phyloP scores from a whole-genome alignment of 2,113 vertebrate species.

The Panthera tigris region DNA sequence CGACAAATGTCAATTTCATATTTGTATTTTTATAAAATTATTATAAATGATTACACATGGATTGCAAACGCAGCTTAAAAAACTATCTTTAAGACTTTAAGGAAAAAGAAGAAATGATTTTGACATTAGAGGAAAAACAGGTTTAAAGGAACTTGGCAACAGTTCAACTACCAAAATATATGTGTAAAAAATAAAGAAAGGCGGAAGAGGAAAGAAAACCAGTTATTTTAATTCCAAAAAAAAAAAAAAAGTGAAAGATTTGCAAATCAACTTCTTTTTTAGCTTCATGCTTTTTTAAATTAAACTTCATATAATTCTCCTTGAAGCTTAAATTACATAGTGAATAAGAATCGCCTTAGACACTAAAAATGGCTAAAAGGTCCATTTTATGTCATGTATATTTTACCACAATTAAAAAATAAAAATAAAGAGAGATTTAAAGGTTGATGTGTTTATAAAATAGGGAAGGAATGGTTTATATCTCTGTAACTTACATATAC shows the following conservation, averaged over 20 bases:
- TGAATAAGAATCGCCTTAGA: conserved; percentile 34
- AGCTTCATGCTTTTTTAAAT: conserved; percentile 40
- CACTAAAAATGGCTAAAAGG: not conserved
- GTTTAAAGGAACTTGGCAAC: conserved; percentile 46
- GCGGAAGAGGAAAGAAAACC: not conserved
- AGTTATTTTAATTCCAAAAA: conserved; percentile 36
- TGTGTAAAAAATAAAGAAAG: not conserved
- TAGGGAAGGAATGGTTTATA: not conserved
- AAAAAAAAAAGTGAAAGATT: conserved; percentile 18
- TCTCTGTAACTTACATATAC: not conserved
- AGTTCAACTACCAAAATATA: conserved; percentile 18
- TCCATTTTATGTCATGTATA: not conserved
- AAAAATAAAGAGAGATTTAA: not conserved
- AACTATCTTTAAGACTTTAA: conserved; percentile 25
- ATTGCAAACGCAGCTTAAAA: conserved; percentile 9
- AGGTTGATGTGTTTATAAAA: conserved; percentile 20
- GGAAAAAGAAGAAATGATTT: not conserved
- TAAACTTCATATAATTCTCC: not conserved
- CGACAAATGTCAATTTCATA: not conserved
- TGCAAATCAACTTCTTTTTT: not conserved
- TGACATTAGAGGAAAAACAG: not conserved
- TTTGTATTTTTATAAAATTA: not conserved
- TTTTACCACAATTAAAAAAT: conserved; percentile 25
- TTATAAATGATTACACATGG: not conserved
- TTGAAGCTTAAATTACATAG: not conserved